Conservation (phyloP, 1,140 invertebrate genomes). For the Neoseiulus cucumeris region DNA sequence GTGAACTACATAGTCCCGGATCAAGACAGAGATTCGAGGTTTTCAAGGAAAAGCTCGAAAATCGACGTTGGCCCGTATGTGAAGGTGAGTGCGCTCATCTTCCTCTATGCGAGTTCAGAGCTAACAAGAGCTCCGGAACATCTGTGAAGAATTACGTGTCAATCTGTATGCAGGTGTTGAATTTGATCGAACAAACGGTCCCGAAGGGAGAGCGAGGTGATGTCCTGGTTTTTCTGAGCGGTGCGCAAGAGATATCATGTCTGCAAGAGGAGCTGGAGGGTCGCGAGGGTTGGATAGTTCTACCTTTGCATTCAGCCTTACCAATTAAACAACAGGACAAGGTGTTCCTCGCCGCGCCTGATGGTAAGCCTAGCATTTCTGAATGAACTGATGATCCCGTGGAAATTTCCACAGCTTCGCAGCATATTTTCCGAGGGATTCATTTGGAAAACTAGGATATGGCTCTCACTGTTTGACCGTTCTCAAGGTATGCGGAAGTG, state of each 20-base stretch:
- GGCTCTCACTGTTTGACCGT: slow-evolving; percentile 14
- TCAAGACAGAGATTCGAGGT: slow-evolving; percentile 46
- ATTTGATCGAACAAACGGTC: slow-evolving; percentile 44
- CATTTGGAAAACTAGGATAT: too few relatives aligned
- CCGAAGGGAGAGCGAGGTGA: slow-evolving; percentile 69
- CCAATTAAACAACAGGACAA: slow-evolving; percentile 8
- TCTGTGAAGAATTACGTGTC: too few relatives aligned
- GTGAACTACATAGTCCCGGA: slow-evolving; percentile 53
- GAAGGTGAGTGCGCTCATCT: slow-evolving; percentile 26
- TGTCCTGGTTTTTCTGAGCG: slow-evolving; percentile 85
- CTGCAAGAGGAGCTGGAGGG: slow-evolving; percentile 50
- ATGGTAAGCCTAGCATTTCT: too few relatives aligned
- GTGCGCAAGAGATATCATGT: slow-evolving; percentile 77
- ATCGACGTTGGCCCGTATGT: slow-evolving; percentile 80
- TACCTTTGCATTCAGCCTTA: slow-evolving; percentile 9
- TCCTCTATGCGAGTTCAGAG: background rate
- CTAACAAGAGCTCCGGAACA: too few relatives aligned
- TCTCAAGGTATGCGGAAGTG: slow-evolving; percentile 65
- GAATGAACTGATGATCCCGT: too few relatives aligned
- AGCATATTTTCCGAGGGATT: too few relatives aligned
- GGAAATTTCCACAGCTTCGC: too few relatives aligned
- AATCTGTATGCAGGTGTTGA: slow-evolving; percentile 40
- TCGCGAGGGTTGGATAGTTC: slow-evolving; percentile 4
- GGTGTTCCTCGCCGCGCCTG: slow-evolving; percentile 3
- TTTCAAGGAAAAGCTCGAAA: slow-evolving; percentile 39